Percentiles rank a stretch among this genome's conserved stretches.
Evolutionary conservation across 1,140 invertebrate genomes (phyloP).

Genomic region (Ericerus pela): DNA sequence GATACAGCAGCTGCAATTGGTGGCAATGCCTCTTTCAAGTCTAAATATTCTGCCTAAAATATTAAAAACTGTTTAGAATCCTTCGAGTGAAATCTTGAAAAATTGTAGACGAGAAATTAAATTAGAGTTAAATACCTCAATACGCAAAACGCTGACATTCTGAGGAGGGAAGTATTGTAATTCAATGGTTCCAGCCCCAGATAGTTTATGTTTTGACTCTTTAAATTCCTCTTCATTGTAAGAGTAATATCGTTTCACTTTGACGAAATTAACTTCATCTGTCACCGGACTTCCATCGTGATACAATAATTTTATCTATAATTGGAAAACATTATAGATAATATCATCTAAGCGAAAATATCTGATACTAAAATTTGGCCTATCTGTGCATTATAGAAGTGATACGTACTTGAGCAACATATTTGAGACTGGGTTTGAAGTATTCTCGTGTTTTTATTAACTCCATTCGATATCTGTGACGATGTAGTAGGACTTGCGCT

Average conservation of each 20-base stretch:
- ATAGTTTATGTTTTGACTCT: constrained; percentile 40
- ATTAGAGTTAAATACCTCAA: constrained; percentile 36
- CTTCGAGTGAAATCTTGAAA: neutral
- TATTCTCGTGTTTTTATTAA: constrained; percentile 63
- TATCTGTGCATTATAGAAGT: neutral
- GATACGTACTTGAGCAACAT: constrained; percentile 56
- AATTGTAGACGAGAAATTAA: too few relatives aligned
- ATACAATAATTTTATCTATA: constrained; percentile 50
- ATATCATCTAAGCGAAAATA: neutral
- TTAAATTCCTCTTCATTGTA: constrained; percentile 47
- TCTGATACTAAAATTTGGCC: neutral
- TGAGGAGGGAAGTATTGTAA: constrained; percentile 51
- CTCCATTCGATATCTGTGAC: constrained; percentile 67
- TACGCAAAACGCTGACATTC: constrained; percentile 39
- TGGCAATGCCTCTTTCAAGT: constrained; percentile 61
- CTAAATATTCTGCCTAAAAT: constrained; percentile 48
- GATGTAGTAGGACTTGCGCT: constrained; percentile 53
- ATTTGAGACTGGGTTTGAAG: constrained; percentile 76
- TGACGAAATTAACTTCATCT: constrained; percentile 43
- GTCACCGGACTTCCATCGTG: constrained; percentile 59
- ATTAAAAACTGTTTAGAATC: too few relatives aligned
- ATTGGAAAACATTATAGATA: constrained; percentile 17
- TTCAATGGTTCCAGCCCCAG: constrained; percentile 50
- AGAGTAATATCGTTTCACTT: constrained; percentile 47
- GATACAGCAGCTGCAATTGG: constrained; percentile 59